Evolutionary conservation across 1,140 invertebrate genomes (phyloP).

Genomic region (Coptotermes formosanus): DNA sequence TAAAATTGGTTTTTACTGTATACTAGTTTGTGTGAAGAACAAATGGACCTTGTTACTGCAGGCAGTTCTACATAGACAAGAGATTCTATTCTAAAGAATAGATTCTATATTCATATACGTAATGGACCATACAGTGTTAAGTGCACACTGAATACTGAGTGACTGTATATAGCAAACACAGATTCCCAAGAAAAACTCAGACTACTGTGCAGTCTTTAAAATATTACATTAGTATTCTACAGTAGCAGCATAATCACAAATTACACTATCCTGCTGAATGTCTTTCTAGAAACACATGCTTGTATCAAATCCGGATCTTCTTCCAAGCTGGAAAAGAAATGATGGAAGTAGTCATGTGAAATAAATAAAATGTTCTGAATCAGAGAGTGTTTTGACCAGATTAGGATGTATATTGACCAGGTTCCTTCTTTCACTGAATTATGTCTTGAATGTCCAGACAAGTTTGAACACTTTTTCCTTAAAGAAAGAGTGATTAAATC

Average conservation of each 20-base stretch:
- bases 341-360: too few species aligned
- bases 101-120: neutral
- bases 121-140: neutral
- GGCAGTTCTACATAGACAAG: neutral
- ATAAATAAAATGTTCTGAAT: too few species aligned
- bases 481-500: too few species aligned
- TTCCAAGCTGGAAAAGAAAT: too few species aligned
- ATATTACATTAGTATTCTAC: neutral
- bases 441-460: too few species aligned
- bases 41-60: constrained; percentile 22
- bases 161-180: neutral
- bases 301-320: too few species aligned
- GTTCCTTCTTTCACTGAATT: too few species aligned
- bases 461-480: too few species aligned
- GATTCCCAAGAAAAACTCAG: neutral
- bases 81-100: constrained; percentile 16
- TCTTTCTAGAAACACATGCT: too few species aligned
- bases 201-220: neutral
- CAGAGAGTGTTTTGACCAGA: too few species aligned
- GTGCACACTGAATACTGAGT: neutral
- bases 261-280: too few species aligned
- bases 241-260: neutral
- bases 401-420: too few species aligned
- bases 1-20: constrained; percentile 32
- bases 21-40: constrained; percentile 32